Conservation (phyloP, 2,797 vertebrate species). For the Arctocebus calabarensis region DNA sequence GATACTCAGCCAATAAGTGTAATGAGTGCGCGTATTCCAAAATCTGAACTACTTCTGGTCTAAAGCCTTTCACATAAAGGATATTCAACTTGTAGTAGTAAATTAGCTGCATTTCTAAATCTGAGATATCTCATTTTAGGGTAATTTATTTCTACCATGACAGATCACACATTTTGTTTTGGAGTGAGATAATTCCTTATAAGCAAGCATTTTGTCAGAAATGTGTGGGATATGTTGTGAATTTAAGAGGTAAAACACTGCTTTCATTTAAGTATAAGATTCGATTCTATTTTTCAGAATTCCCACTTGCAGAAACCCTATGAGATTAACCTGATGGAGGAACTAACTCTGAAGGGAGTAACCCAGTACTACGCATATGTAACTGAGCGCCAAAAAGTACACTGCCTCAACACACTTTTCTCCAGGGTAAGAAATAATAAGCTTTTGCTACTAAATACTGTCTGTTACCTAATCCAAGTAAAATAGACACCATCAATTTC, state of each 20-base stretch:
- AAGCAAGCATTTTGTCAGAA: slow-evolving; percentile 20
- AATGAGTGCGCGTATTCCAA: not conserved
- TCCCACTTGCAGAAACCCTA: slow-evolving; percentile 98
- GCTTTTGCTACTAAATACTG: not conserved
- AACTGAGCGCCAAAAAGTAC: slow-evolving; percentile 99
- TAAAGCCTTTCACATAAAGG: not conserved
- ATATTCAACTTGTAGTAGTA: not conserved
- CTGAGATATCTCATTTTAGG: not conserved
- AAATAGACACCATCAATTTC: not conserved
- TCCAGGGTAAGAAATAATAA: slow-evolving; percentile 93
- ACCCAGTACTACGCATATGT: slow-evolving; percentile 99
- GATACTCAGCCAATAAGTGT: not conserved
- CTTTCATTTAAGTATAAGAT: not conserved
- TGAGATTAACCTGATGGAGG: slow-evolving; percentile 99
- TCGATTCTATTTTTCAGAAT: slow-evolving; percentile 88
- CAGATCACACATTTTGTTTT: not conserved
- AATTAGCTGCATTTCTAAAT: not conserved
- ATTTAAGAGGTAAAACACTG: not conserved
- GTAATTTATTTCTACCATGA: not conserved
- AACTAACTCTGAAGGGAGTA: slow-evolving; percentile 99
- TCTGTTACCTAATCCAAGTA: not conserved
- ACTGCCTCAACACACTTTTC: slow-evolving; percentile 99
- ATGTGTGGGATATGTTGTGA: fast-evolving
- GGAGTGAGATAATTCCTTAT: not conserved
- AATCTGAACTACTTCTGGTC: not conserved